Evolutionary conservation across 2,888 invertebrate species (phyloP), one percentile per base, ranked within the genome.

Genomic region (Chloromyia formosa): DNA sequence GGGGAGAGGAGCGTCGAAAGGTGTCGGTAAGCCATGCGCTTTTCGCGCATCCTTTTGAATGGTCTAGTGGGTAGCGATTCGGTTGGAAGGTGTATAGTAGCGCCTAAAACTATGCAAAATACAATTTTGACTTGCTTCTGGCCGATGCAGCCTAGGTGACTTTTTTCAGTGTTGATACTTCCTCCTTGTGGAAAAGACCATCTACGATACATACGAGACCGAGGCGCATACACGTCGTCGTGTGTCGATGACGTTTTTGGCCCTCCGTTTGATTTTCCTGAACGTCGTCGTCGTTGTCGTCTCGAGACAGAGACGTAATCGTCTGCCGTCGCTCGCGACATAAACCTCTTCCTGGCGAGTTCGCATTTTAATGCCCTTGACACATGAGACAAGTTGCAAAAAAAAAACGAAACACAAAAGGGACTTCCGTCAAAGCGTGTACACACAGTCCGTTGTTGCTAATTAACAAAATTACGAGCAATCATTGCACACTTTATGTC

Each of bases 121-220:
- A 62, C 20, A 35, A 35, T 68, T 62, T 53, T 74, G 75, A 71
- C 72, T 68, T 74, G 75, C 74, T 73, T 77, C 27, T 2, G 27
- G 2, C 27, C 27, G 77, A 77, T 76, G 72, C 71, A 71, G 56
- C 71, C 71, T 56, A 71, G 58, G 58, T 16, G 58, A 35, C 56
- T 71, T 71, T 71, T 60, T 71, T 71, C 71, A 78, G 78, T 78
- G 77, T 77, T 76, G 77, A 74, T 75, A 77, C 77, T 78, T 77
- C 77, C 78, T 78, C 69, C 76, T 76, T 75, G 75, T 77, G 75
- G 77, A 69, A 69, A 76, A 75, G 14, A 49, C 77, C 75, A n/a
- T n/a, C n/a, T n/a, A n/a, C n/a, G n/a, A n/a, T n/a, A n/a, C n/a
- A n/a, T n/a, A n/a, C n/a, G n/a, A n/a, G n/a, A n/a, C n/a, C n/a